phyloP scores from a whole-genome alignment of 2,888 invertebrate genomes.

The Sesia bembeciformis region DNA sequence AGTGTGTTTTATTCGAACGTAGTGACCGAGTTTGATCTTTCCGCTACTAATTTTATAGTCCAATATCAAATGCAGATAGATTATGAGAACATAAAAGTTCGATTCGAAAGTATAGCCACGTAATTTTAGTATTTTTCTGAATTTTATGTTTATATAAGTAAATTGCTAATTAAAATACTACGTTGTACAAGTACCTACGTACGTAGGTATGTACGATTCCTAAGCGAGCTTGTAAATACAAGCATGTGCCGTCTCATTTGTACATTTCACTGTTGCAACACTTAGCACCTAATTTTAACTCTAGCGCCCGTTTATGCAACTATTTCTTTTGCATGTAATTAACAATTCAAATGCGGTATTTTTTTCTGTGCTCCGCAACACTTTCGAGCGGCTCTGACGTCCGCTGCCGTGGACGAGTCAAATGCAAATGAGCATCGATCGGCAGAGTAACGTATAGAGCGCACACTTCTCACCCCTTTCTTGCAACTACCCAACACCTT shows the following conservation, averaged over 20 bases:
- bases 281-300: constrained; percentile 56
- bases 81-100: too few relatives aligned
- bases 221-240: constrained; percentile 2
- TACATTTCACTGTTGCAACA: constrained; percentile 39
- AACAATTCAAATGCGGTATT: constrained; percentile 66
- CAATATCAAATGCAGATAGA: too few relatives aligned
- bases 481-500: constrained; percentile 65
- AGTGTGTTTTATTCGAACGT: constrained; percentile 43
- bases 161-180: too few relatives aligned
- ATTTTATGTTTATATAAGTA: too few relatives aligned
- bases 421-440: constrained; percentile 73
- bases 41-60: too few relatives aligned
- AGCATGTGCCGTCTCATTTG: constrained; percentile 19
- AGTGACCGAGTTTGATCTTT: constrained; percentile 23
- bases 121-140: too few relatives aligned
- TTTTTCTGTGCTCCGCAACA: constrained; percentile 61
- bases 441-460: constrained; percentile 58
- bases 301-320: constrained; percentile 53
- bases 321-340: constrained; percentile 62
- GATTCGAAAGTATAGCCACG: too few relatives aligned
- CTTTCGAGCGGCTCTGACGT: constrained; percentile 67
- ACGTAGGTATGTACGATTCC: not conserved
- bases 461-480: constrained; percentile 70
- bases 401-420: constrained; percentile 51
- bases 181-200: too few relatives aligned